Conservation (phyloP, 2,797 vertebrate species). For the Tiaroga cobitis region DNA sequence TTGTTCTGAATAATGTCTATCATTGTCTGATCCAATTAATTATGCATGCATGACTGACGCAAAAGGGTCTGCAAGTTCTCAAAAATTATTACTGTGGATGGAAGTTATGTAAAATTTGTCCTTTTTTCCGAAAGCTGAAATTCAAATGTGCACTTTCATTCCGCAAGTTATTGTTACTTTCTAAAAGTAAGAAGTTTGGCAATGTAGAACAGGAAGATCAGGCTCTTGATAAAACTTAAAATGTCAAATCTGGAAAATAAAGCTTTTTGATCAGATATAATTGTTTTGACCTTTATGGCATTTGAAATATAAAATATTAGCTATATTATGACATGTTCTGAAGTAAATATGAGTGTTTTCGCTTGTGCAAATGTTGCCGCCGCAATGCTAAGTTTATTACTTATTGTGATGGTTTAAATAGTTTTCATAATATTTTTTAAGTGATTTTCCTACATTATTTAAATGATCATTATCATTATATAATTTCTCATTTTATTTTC, state of each 20-base stretch:
- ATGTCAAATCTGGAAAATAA: background rate
- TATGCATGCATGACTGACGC: slow-evolving; percentile 57
- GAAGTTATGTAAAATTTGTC: slow-evolving; percentile 52
- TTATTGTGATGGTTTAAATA: background rate
- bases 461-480: background rate
- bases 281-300: background rate
- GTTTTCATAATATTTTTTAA: background rate
- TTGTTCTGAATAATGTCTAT: slow-evolving; percentile 56
- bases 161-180: slow-evolving; percentile 6
- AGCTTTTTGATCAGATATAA: background rate
- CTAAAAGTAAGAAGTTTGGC: slow-evolving; percentile 1
- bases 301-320: background rate
- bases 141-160: slow-evolving; percentile 5
- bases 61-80: slow-evolving; percentile 42
- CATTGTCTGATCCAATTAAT: slow-evolving; percentile 56
- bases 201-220: background rate
- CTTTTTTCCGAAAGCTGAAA: slow-evolving; percentile 47
- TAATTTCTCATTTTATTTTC: background rate
- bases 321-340: background rate
- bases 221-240: background rate
- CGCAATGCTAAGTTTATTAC: background rate
- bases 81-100: slow-evolving; percentile 36
- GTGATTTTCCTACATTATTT: background rate
- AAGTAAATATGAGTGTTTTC: background rate
- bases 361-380: background rate